Evolutionary conservation across 1,140 invertebrate genomes (phyloP).

Genomic region (Drosophila carrolli): DNA sequence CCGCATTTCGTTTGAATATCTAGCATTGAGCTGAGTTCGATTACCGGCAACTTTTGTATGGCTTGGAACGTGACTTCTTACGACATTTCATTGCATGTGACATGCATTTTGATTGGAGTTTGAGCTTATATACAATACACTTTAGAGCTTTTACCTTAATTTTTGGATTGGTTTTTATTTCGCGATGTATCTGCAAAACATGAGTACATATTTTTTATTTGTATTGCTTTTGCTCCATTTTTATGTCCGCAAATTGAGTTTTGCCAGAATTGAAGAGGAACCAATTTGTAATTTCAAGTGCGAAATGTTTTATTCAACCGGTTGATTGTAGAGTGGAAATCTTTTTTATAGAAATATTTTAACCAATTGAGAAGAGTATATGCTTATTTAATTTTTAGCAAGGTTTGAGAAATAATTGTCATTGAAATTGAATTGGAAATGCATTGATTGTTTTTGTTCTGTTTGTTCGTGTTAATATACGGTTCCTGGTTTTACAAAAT

Average conservation of each 20-base stretch:
- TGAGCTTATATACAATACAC: conserved; percentile 1
- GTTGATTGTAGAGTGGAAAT: background rate
- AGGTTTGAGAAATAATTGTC: too few relatives aligned
- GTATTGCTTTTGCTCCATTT: conserved; percentile 26
- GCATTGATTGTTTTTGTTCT: too few relatives aligned
- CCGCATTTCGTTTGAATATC: conserved; percentile 30
- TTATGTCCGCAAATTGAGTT: conserved; percentile 21
- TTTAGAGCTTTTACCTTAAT: conserved; percentile 12
- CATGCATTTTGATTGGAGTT: conserved; percentile 60
- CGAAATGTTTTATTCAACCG: conserved; percentile 43
- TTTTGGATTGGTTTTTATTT: conserved; percentile 25
- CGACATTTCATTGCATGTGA: conserved; percentile 64
- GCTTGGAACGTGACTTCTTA: conserved; percentile 57
- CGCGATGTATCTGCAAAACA: conserved; percentile 23
- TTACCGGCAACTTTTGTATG: conserved; percentile 63
- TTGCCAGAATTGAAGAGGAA: conserved; percentile 26
- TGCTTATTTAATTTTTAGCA: background rate
- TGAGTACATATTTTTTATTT: conserved; percentile 45
- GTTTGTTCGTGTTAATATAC: too few relatives aligned
- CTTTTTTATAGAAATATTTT: conserved; percentile 14
- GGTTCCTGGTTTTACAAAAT: too few relatives aligned
- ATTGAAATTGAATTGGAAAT: too few relatives aligned
- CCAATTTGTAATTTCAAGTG: conserved; percentile 14
- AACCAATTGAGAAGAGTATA: background rate
- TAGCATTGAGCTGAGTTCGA: conserved; percentile 47